Evolutionary conservation across 1,140 invertebrate species (phyloP), one percentile per base, ranked within the genome.

Genomic region (Ectropis grisescens): DNA sequence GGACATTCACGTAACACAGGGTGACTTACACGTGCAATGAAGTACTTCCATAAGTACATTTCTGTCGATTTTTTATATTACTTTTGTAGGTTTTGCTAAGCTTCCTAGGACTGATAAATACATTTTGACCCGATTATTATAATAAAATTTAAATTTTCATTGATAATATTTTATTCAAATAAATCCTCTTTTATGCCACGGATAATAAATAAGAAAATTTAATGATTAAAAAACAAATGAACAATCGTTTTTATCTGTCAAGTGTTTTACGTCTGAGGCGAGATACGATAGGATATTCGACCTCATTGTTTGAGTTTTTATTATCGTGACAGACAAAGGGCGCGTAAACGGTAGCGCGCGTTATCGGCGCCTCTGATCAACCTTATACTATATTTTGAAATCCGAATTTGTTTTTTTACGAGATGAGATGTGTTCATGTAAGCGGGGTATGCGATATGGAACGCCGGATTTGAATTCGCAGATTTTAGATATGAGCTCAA

Each of bases 281-380:
- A 50, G n/a, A n/a, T n/a, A n/a, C 41, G 43, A 54, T 40, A 51
- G 41, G 54, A 47, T 67, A 39, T 62, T 60, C 48, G 49, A 47
- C 35, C 35, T 47, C 52, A 66, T 78, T 79, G 74, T 79, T 62
- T 74, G 69, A 58, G 58, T 65, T 75, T 61, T 74, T 79, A 66
- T 72, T 67, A 67, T 69, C 56, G 58, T 56, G 37, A 29, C 40
- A 57, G 57, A 74, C 71, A 76, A 79, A 72, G 59, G 51, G 37
- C 44, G 65, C 62, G 71, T 76, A 79, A 76, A 67, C 74, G 74
- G 74, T 79, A 79, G 74, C 74, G 45, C 42, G 52, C 43, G 45
- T 54, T 79, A 79, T 79, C 74, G 67, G 68, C 54, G 54, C 59
- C 37, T 72, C 39, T 78, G 74, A 79, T 79, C 74, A 68, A 68